Evolutionary conservation across 2,888 invertebrate genomes (phyloP).

Genomic region (Macroteleia sp.): DNA sequence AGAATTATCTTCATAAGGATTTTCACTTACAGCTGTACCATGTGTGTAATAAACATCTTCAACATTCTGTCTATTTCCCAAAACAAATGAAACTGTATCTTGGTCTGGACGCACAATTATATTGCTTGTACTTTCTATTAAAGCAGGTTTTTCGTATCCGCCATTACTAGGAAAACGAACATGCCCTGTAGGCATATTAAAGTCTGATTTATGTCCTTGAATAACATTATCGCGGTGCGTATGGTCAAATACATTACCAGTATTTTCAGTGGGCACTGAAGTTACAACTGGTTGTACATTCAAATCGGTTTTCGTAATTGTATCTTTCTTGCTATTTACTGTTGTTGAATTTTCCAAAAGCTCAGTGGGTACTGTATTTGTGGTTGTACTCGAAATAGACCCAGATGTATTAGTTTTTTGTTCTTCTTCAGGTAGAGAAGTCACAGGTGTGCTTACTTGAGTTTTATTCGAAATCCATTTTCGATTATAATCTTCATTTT

Average conservation of each 20-base stretch:
- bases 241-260: conserved; percentile 40
- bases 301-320: conserved; percentile 30
- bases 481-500: conserved; percentile 62
- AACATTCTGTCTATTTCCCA: conserved; percentile 87
- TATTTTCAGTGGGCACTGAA: conserved; percentile 74
- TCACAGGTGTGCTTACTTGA: conserved; percentile 13
- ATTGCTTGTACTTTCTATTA: conserved; percentile 86
- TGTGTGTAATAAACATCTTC: conserved; percentile 82
- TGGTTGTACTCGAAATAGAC: conserved; percentile 11
- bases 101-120: conserved; percentile 87
- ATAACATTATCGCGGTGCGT: conserved; percentile 69
- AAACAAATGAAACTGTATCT: conserved; percentile 87
- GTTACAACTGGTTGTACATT: conserved; percentile 68
- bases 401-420: conserved; percentile 22
- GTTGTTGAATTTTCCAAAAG: conserved; percentile 44
- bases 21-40: conserved; percentile 85
- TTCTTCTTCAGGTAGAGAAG: conserved; percentile 22
- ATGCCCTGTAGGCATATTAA: conserved; percentile 33
- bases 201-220: conserved; percentile 65
- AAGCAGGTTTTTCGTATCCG: conserved; percentile 56
- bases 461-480: conserved; percentile 42
- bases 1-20: conserved; percentile 80
- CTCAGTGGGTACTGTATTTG: conserved; percentile 13
- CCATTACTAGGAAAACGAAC: conserved; percentile 47
- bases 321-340: conserved; percentile 18